Conservation (phyloP, 2,888 invertebrate species). For the Sipha maydis region DNA sequence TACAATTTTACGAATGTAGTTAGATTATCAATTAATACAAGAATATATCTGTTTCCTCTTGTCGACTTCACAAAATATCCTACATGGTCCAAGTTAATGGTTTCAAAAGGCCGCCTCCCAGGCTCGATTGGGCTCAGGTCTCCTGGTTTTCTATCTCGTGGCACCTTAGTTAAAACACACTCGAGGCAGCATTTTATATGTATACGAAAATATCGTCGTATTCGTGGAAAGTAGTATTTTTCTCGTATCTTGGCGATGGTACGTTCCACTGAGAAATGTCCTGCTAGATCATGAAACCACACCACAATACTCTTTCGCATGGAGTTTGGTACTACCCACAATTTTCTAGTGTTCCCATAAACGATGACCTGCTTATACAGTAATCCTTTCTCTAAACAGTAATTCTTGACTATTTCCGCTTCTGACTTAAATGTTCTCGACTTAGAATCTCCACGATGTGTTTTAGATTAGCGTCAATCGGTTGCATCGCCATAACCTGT, state of each 20-base stretch:
- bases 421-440: background rate
- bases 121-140: conserved; percentile 1
- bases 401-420: too few species aligned
- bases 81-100: conserved; percentile 34
- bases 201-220: background rate
- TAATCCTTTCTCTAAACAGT: background rate
- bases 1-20: conserved; percentile 45
- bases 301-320: conserved; percentile 26
- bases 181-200: conserved; percentile 19
- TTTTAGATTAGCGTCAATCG: background rate
- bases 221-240: conserved; percentile 34
- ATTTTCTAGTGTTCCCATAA: background rate
- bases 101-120: conserved; percentile 27
- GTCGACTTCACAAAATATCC: conserved; percentile 8
- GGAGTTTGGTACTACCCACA: conserved; percentile 8
- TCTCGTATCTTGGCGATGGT: background rate
- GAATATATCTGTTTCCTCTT: background rate
- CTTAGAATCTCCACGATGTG: background rate
- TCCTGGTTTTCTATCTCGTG: background rate
- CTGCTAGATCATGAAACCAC: conserved; percentile 26
- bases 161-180: conserved; percentile 11
- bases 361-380: background rate
- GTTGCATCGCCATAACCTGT: background rate
- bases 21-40: conserved; percentile 39
- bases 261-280: conserved; percentile 33